Conservation (phyloP, 92 coral and sea anemone species). For the Epizoanthus scotinus region DNA sequence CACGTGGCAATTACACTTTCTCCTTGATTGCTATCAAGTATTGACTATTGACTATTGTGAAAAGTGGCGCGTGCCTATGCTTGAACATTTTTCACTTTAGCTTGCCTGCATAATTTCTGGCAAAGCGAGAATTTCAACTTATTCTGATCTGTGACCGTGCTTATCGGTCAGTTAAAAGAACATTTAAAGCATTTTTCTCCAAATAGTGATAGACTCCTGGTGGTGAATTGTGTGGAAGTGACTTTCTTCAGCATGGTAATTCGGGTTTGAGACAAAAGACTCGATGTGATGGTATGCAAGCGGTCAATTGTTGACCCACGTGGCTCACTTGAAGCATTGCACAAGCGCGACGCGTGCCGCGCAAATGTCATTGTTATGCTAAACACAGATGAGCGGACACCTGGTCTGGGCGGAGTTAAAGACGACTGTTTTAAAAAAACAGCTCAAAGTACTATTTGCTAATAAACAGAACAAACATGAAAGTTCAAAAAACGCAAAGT, state of each 20-base stretch:
- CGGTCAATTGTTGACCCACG: conserved; percentile 5
- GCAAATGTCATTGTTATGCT: conserved; percentile 14
- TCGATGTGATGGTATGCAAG: conserved; percentile 32
- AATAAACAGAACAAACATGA: background rate
- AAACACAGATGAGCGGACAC: conserved; percentile 17
- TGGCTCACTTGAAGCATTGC: conserved; percentile 38
- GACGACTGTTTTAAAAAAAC: background rate
- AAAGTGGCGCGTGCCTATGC: conserved; percentile 40
- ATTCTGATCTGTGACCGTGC: background rate
- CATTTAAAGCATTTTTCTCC: background rate
- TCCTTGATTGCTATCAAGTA: conserved; percentile 22
- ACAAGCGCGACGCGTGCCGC: conserved; percentile 34
- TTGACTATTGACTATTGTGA: background rate
- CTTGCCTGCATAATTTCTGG: background rate
- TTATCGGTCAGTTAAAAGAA: background rate
- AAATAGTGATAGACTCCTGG: background rate
- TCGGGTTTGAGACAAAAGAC: conserved; percentile 2
- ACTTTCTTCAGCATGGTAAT: background rate
- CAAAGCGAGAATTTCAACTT: no score
- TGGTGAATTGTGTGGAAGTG: background rate
- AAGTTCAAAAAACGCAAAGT: background rate
- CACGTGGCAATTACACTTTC: conserved; percentile 29
- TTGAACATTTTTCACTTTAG: background rate
- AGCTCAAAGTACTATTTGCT: background rate
- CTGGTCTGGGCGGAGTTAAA: conserved; percentile 21